Percentiles rank a stretch among this genome's conserved stretches.
These are phyloP conservation scores for Carettochelys insculpta DNA, from an alignment of 2,113 vertebrate species.

Conservation along the genomic window DNA sequence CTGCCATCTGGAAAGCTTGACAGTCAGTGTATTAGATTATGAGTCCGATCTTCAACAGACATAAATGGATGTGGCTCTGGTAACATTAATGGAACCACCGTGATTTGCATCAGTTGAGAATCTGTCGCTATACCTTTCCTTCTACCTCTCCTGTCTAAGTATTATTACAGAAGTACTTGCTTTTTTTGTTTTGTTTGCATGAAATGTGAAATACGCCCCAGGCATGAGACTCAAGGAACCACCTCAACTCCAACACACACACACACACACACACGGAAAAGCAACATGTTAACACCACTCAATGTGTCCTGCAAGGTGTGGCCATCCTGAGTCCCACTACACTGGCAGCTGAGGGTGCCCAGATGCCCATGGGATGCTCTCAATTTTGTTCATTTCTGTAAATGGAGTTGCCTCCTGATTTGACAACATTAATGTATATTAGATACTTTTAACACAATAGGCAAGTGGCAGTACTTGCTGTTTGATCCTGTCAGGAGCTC, in stretches of 20 bases:
- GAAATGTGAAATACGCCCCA: not conserved
- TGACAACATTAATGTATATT: not conserved
- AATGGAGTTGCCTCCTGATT: not conserved
- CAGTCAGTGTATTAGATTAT: not conserved
- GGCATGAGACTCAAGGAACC: not conserved
- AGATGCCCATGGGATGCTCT: not conserved
- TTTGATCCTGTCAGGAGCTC: constrained; percentile 37
- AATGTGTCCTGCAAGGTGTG: too few species aligned
- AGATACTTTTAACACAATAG: not conserved
- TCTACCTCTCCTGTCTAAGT: not conserved
- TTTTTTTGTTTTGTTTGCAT: not conserved
- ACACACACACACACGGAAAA: too few species aligned
- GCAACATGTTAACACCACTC: too few species aligned
- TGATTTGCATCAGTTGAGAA: not conserved
- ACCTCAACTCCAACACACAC: not conserved
- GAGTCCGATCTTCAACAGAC: not conserved
- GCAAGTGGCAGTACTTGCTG: constrained; percentile 24
- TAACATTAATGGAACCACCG: not conserved
- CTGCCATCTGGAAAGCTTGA: too few species aligned
- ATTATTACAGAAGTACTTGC: not conserved
- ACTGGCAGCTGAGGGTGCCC: fast-evolving
- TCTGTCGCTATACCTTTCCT: not conserved
- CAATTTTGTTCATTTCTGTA: not conserved
- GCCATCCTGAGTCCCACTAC: too few species aligned
- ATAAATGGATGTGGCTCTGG: not conserved